Base-by-base conservation (phyloP, 2,888 invertebrate species). In the Heterodera filipjevi region DNA sequence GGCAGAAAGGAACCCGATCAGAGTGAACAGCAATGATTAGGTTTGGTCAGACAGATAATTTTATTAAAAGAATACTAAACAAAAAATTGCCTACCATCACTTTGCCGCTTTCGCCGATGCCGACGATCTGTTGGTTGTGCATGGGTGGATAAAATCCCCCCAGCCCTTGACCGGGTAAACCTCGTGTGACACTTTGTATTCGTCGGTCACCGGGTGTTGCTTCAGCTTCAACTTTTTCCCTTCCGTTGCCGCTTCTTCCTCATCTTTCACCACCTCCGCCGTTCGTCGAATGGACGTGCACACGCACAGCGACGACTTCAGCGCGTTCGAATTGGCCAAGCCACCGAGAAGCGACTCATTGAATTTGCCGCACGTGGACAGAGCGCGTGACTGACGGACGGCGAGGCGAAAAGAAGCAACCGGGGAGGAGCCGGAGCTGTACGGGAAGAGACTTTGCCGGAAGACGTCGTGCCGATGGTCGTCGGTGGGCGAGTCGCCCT, bases 31-130 rank as follows among this genome's bases (percentile, higher is more conserved):
- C 39, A 39, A 39, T 10, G 39, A 39, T 39, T 39, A 12, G 6
- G 39, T 39, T 39, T 39, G 12, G 8, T 39, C 39, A 12, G 39
- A 39, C 6, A 39, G 8, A 39, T 10, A 6, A 39, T 6, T 39
- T 49, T 53, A 53, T 44, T 46, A n/a, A 75, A 32, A 39, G 2
- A 39, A 39, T 39, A 39, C 12, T 12, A 39, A 12, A 39, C 8
- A 10, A 39, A 39, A 39, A 39, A 39, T 39, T 1, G 12, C 75
- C 33, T 30, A 75, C 75, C 72, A 99, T 94, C 78, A 99, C 98
- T 93, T 98, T 98, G 82, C 98, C 98, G 91, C 96, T 98, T 85
- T 99, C 97, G 27, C 98, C 98, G 83, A 97, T 92, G 74, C 98
- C 97, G 82, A 99, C 92, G 68, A 98, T 96, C 82, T 59, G 59